A percentile compares a stretch with the other conserved stretches of the same genome.
These are phyloP conservation scores for Acanthornis magna DNA, from an alignment of 2,797 vertebrate species.

Conservation along the genomic window DNA sequence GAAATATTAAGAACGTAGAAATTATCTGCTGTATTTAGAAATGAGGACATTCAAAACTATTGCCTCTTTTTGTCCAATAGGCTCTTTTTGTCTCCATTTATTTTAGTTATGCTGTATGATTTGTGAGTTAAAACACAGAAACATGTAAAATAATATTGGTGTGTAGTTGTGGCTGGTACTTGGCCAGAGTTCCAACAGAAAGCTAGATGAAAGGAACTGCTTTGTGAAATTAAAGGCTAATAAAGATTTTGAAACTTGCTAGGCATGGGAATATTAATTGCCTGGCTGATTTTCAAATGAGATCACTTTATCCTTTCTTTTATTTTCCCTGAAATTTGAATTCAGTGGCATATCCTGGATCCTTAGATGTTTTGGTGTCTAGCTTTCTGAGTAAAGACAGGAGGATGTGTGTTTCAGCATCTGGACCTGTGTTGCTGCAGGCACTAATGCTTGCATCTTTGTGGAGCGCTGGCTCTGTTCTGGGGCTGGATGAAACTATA, in stretches of 20 bases:
- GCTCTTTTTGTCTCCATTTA: background rate
- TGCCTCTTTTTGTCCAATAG: background rate
- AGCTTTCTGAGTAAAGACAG: background rate
- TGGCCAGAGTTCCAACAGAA: slow-evolving; percentile 31
- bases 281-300: slow-evolving; percentile 2
- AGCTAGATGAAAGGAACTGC: slow-evolving; percentile 23
- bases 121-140: background rate
- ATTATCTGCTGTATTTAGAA: background rate
- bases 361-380: background rate
- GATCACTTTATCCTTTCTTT: background rate
- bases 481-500: background rate
- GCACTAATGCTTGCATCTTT: background rate
- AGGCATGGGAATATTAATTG: slow-evolving; percentile 4
- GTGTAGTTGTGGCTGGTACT: slow-evolving; percentile 11
- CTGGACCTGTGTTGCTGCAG: background rate
- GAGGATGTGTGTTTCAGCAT: background rate
- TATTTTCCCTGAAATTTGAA: background rate
- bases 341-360: background rate
- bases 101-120: background rate
- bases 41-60: background rate
- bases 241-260: background rate
- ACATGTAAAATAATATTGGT: background rate
- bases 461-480: background rate
- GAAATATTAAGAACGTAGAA: background rate
- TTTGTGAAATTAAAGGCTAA: slow-evolving; percentile 38